A percentile compares a stretch with the other conserved stretches of the same genome.
Conservation (phyloP, 2,113 vertebrate species). For the Coptodon bakossiorum region DNA sequence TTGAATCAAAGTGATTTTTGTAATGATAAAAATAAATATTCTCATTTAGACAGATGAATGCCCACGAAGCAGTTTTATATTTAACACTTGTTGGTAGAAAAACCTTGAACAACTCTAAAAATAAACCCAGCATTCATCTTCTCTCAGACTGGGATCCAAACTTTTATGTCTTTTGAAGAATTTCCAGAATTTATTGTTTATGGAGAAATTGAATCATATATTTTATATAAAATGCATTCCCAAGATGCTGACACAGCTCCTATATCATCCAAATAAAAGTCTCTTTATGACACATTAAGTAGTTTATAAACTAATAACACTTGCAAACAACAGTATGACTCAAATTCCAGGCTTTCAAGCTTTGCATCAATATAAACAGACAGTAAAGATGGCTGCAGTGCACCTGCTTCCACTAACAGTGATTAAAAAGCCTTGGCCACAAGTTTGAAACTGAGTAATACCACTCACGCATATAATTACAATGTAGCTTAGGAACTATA, state of each 20-base stretch:
- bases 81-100: neutral
- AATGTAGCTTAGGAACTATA: neutral
- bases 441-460: neutral
- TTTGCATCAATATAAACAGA: neutral
- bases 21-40: neutral
- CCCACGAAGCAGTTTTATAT: neutral
- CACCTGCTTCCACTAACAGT: neutral
- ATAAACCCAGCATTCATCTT: neutral
- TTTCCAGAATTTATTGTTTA: neutral
- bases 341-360: neutral
- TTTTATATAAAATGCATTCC: neutral
- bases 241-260: accelerated
- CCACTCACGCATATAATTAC: neutral
- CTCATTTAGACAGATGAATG: neutral
- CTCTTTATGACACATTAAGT: neutral
- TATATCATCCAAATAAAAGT: neutral
- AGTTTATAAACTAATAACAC: neutral
- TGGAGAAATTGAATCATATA: neutral
- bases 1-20: neutral
- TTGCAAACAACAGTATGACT: neutral
- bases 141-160: neutral
- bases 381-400: neutral
- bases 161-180: neutral
- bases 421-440: neutral
- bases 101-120: neutral